Evolutionary conservation across 2,797 vertebrate species (phyloP), one percentile per base, ranked within the genome.

Genomic region (Amphiprion clarkii): DNA sequence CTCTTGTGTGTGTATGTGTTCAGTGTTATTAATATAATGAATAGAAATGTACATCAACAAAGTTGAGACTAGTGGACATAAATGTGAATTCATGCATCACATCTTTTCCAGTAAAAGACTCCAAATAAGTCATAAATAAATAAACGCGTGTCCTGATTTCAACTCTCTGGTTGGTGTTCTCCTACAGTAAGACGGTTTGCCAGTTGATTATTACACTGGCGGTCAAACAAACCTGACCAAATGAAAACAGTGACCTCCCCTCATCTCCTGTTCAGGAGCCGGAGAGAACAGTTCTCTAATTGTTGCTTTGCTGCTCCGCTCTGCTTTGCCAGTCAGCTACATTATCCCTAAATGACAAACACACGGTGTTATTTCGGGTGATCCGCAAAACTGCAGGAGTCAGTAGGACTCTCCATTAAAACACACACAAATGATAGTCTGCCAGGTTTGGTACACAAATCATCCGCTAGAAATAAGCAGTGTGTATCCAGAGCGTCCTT

Each of bases 261-360:
- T 76, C 39, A 29, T 71, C 87, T 89, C 74, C 70, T 76, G 82
- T 79, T 80, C 74, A 21, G 40, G 25, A 76, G 82, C 81, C 51
- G 29, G 64, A 74, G 84, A 83, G 88, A 93, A 88, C 85, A 90
- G 82, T 59, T 89, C 79, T 86, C 67, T 92, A 91, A 89, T 93
- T 93, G 88, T 88, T 90, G 84, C 91, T 87, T 86, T 89, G 90
- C 88, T 76, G 81, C 79, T 57, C 59, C 8, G 64, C 88, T 83
- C 67, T 73, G 67, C 83, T 75, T 60, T 71, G 79, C 91, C 90
- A 89, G 79, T 63, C 82, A 70, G 89, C 82, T 78, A 88, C 82
- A 90, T 89, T 89, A 92, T 93, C 89, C 88, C 86, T 84, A 91
- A 94, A 94, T 93, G 91, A 94, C 90, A 91, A 89, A 87, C 90